Evolutionary conservation across 1,140 invertebrate species (phyloP), one percentile per base, ranked within the genome.

Genomic region (Drosophila subobscura): DNA sequence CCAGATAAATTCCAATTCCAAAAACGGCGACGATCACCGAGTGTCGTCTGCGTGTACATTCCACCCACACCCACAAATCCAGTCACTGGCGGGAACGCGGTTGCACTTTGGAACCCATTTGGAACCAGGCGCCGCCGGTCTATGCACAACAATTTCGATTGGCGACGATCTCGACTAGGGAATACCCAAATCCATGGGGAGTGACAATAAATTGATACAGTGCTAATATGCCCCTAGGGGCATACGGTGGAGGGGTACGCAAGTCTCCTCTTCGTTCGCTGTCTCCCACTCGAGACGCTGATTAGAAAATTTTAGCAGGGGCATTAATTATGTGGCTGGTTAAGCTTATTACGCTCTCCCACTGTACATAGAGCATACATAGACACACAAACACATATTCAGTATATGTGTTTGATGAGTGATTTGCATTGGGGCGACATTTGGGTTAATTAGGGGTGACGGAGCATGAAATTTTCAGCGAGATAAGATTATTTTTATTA

Each of bases 391-490:
- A 22, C n/a, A n/a, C n/a, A n/a, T n/a, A n/a, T n/a, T n/a, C n/a
- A n/a, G n/a, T n/a, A n/a, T n/a, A n/a, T 64, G 53, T 61, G 10
- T 37, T 6, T 45, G 50, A 42, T 47, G 67, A 68, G 33, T 25
- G 68, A 68, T 68, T 68, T 68, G 66, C 66, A 68, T 68, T 64
- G 10, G 33, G 33, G 29, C 49, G 42, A 52, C 58, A 80, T 73
- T 70, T 86, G 72, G 80, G 81, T 80, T 85, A 85, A 86, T 80
- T 85, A 63, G 41, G 72, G 42, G 70, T 65, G 71, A 74, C 70
- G 52, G 42, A 52, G 71, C 71, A 57, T 51, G 47, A 74, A 65
- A 74, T 57, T 57, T 72, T 8, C 51, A 40, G 23, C 10, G 51
- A 49, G 52, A 68, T 68, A 68, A 73, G 71, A 46, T 46, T 10